Percentiles rank a stretch among this genome's conserved stretches.
These are phyloP conservation scores for Lasioglossum vierecki DNA, from an alignment of 2,888 invertebrate genomes.

Conservation along the genomic window DNA sequence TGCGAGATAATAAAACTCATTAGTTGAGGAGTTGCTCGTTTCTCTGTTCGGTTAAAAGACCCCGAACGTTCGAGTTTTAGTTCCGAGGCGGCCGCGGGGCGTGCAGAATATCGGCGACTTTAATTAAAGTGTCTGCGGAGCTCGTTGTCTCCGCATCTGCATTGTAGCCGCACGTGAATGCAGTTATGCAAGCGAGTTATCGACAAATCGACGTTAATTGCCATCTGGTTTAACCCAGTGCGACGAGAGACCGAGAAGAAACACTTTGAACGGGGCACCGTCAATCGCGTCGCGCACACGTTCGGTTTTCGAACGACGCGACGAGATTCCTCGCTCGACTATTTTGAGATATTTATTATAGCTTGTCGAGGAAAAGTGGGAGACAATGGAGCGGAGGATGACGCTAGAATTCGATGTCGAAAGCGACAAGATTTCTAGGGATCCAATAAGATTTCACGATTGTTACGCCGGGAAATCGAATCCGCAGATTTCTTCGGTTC, in stretches of 20 bases:
- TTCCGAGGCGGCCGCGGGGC: not conserved
- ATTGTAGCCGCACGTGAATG: slow-evolving; percentile 22
- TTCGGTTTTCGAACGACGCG: too few relatives aligned
- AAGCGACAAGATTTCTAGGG: not conserved
- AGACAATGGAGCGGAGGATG: slow-evolving; percentile 4
- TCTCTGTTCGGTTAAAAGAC: not conserved
- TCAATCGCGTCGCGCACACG: not conserved
- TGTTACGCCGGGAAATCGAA: not conserved
- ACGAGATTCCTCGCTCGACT: not conserved
- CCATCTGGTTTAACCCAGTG: slow-evolving; percentile 22
- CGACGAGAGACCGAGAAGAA: not conserved
- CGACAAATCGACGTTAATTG: slow-evolving; percentile 50
- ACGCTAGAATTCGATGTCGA: not conserved
- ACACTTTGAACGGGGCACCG: not conserved
- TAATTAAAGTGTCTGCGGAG: slow-evolving; percentile 35
- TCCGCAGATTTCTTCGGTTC: not conserved
- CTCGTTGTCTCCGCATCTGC: slow-evolving; percentile 24
- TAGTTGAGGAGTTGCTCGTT: not conserved
- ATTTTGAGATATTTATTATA: not conserved
- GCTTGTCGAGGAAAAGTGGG: not conserved
- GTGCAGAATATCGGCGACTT: slow-evolving; percentile 25
- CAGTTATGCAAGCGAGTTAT: slow-evolving; percentile 50
- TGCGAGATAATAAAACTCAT: not conserved
- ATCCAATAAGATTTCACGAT: not conserved
- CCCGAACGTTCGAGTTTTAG: not conserved